Evolutionary conservation across 2,888 invertebrate species (phyloP).

Genomic region (Reticulitermes lucifugus): DNA sequence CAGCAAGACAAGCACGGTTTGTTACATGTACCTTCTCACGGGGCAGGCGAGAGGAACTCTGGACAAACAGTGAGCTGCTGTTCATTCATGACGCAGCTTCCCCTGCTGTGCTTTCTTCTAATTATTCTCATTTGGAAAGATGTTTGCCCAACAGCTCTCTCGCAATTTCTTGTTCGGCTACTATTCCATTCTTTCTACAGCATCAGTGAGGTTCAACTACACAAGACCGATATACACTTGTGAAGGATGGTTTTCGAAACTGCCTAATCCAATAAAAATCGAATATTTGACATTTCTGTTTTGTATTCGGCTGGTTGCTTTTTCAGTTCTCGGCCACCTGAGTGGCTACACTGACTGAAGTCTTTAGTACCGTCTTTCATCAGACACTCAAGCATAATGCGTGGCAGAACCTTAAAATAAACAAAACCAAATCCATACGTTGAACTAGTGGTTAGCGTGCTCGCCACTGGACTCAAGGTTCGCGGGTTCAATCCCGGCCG

Average conservation of each 20-base stretch:
- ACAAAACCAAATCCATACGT: no score
- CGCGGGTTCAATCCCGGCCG: no score
- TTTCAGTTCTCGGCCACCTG: no score
- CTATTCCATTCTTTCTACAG: not conserved
- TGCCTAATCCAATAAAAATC: conserved; percentile 2
- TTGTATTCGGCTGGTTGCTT: no score
- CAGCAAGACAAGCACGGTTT: not conserved
- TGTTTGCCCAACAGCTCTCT: conserved; percentile 10
- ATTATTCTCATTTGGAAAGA: conserved; percentile 18
- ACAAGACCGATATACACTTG: not conserved
- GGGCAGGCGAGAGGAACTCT: not conserved
- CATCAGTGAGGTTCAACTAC: not conserved
- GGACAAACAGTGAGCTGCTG: not conserved
- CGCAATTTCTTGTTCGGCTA: conserved; percentile 10
- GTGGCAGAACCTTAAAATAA: no score
- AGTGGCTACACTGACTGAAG: no score
- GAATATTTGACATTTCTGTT: no score
- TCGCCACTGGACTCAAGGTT: no score
- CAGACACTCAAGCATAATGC: no score
- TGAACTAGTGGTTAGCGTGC: no score
- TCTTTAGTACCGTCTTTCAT: no score
- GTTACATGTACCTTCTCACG: not conserved
- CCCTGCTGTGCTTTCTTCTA: conserved; percentile 23
- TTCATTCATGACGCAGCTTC: not conserved
- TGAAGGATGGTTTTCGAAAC: not conserved